Evolutionary conservation across 2,888 invertebrate genomes (phyloP).

Genomic region (Pimpla rufipes): DNA sequence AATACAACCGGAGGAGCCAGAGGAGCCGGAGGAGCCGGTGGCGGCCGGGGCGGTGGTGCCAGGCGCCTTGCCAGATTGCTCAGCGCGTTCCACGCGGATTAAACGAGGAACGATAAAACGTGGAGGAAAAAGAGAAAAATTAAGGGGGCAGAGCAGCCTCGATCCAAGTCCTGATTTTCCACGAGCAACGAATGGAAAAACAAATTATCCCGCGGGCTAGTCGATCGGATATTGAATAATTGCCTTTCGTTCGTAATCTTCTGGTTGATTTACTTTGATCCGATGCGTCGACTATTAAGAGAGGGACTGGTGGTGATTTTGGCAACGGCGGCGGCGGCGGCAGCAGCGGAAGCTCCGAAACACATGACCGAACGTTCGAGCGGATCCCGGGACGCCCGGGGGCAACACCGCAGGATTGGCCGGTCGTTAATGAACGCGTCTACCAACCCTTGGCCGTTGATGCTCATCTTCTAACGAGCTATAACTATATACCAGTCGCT

Average conservation of each 20-base stretch:
- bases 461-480: conserved; percentile 60
- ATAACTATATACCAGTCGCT: conserved; percentile 32
- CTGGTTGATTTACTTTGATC: conserved; percentile 9
- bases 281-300: neutral
- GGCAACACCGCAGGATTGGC: conserved; percentile 36
- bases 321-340: conserved; percentile 33
- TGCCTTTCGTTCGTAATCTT: conserved; percentile 23
- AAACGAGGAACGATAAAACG: conserved; percentile 21
- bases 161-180: conserved; percentile 36
- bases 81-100: conserved; percentile 43
- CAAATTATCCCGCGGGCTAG: conserved; percentile 9
- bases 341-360: conserved; percentile 21
- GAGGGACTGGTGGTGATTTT: conserved; percentile 33
- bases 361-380: conserved; percentile 15
- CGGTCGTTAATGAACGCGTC: conserved; percentile 57
- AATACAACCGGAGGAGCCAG: conserved; percentile 50
- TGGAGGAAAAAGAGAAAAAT: neutral
- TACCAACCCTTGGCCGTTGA: conserved; percentile 36
- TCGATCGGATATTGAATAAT: conserved; percentile 37
- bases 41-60: neutral
- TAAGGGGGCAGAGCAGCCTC: neutral
- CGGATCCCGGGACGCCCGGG: conserved; percentile 21
- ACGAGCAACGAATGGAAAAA: conserved; percentile 28
- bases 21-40: neutral
- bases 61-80: conserved; percentile 60